Conservation (phyloP, 2,888 invertebrate species). For the Galerucella calmariensis region DNA sequence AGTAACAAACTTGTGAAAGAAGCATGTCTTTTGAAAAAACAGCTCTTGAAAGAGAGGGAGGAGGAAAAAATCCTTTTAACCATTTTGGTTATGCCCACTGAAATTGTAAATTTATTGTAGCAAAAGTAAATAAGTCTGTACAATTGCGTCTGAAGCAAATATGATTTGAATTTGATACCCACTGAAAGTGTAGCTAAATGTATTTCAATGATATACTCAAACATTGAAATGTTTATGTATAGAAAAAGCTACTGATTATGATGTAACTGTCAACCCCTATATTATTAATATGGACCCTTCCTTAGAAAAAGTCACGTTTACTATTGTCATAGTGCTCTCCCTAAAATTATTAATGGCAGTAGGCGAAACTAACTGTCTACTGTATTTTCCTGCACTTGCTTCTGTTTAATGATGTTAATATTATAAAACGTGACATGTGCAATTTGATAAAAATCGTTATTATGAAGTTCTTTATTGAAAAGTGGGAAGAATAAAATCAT, state of each 20-base stretch:
- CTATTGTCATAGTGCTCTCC: constrained; percentile 29
- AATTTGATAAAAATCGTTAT: not conserved
- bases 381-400: constrained; percentile 42
- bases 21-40: too few relatives aligned
- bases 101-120: too few relatives aligned
- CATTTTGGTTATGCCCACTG: too few relatives aligned
- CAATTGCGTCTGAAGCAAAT: too few relatives aligned
- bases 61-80: too few relatives aligned
- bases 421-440: constrained; percentile 38
- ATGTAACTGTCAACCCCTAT: constrained; percentile 12
- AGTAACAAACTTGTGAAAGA: too few relatives aligned
- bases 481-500: too few relatives aligned
- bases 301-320: constrained; percentile 44
- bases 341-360: constrained; percentile 31
- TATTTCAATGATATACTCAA: too few relatives aligned
- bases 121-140: too few relatives aligned
- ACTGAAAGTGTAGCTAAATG: too few relatives aligned
- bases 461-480: not conserved
- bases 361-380: constrained; percentile 37
- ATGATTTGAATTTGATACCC: too few relatives aligned
- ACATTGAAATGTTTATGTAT: not conserved
- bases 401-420: constrained; percentile 44
- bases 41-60: too few relatives aligned
- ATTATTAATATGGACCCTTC: constrained; percentile 39
- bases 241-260: constrained; percentile 19